A percentile compares a stretch with the other conserved stretches of the same genome.
Evolutionary conservation across 2,888 invertebrate genomes (phyloP).

Genomic region (Patella caerulea): DNA sequence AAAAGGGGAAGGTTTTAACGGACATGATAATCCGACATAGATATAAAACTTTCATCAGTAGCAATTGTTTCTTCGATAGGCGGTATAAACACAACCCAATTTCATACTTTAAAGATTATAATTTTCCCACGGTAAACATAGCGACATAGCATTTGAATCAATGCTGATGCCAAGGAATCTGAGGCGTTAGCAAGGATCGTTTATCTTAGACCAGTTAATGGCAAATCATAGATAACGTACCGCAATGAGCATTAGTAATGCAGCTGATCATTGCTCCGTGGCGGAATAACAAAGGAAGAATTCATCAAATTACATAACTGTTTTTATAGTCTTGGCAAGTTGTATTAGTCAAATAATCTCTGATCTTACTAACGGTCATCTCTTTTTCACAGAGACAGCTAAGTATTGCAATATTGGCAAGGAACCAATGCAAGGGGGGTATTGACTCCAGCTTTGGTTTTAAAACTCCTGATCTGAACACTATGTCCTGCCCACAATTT

Average conservation of each 20-base stretch:
- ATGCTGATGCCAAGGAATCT: conserved; percentile 24
- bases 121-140: background rate
- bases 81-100: background rate
- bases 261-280: background rate
- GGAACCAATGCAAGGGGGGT: background rate
- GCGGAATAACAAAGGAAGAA: background rate
- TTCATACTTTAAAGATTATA: background rate
- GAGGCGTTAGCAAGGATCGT: conserved; percentile 17
- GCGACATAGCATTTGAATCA: background rate
- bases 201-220: conserved; percentile 28
- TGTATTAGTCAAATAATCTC: background rate
- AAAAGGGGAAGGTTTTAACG: too few species aligned
- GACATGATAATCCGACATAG: too few species aligned
- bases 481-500: background rate
- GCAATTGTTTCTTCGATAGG: conserved; percentile 19
- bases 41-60: too few species aligned
- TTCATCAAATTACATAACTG: background rate
- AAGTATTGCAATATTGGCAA: background rate
- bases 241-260: conserved; percentile 1
- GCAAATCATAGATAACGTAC: conserved; percentile 22
- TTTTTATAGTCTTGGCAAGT: background rate
- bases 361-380: background rate
- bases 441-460: background rate
- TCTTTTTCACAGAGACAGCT: background rate
- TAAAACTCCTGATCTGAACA: background rate